phyloP scores from a whole-genome alignment of 2,888 invertebrate genomes.

The Chalcosyrphus nemorum region DNA sequence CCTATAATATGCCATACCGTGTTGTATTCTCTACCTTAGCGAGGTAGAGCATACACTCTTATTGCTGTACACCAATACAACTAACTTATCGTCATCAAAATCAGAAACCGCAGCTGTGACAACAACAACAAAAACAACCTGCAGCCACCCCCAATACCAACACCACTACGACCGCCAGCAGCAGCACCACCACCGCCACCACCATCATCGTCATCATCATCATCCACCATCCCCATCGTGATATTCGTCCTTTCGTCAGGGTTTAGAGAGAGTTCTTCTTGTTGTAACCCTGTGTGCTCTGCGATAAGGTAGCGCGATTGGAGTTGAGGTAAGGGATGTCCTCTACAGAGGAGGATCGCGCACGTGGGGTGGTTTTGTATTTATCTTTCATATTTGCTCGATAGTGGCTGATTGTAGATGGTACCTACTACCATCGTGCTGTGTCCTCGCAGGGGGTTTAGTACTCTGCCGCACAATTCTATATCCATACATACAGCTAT shows the following conservation, averaged over 20 bases:
- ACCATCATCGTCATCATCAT: background rate
- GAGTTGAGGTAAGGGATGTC: background rate
- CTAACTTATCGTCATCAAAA: slow-evolving; percentile 25
- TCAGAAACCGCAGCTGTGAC: slow-evolving; percentile 48
- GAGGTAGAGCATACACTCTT: slow-evolving; percentile 4
- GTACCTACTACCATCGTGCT: slow-evolving; percentile 14
- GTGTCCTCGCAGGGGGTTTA: background rate
- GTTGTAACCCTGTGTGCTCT: slow-evolving; percentile 7
- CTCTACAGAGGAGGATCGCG: slow-evolving; percentile 41
- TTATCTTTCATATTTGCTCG: slow-evolving; percentile 63
- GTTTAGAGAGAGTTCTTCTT: slow-evolving; percentile 17
- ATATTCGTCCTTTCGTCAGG: slow-evolving; percentile 42
- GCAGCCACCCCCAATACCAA: slow-evolving; percentile 9
- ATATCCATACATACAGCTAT: slow-evolving; percentile 6
- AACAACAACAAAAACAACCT: slow-evolving; percentile 26
- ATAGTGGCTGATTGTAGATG: slow-evolving; percentile 61
- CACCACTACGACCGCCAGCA: too few species aligned
- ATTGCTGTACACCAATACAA: slow-evolving; percentile 37
- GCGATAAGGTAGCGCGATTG: slow-evolving; percentile 5
- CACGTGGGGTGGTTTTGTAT: slow-evolving; percentile 40
- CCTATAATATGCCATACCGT: slow-evolving; percentile 8
- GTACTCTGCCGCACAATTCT: too few species aligned
- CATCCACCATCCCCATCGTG: background rate
- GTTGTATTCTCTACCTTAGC: slow-evolving; percentile 2
- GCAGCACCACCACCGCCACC: background rate